Conservation (phyloP, 1,140 invertebrate species). For the Propsilocerus akamusi region DNA sequence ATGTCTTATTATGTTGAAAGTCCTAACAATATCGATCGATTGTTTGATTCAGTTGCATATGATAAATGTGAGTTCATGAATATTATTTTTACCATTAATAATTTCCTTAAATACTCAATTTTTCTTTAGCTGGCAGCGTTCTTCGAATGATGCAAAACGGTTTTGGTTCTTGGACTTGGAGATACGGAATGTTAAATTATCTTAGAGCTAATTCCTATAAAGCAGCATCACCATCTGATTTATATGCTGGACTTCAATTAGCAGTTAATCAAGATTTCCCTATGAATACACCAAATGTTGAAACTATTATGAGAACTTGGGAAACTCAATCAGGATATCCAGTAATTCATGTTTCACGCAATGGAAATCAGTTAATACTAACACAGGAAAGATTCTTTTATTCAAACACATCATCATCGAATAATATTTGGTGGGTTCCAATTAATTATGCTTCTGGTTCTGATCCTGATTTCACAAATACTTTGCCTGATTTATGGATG, state of each 20-base stretch:
- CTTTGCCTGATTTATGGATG: slow-evolving; percentile 20
- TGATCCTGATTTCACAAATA: slow-evolving; percentile 20
- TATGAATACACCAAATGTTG: not conserved
- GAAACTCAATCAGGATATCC: not conserved
- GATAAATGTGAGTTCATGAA: slow-evolving; percentile 21
- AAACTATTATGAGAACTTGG: not conserved
- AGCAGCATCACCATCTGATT: not conserved
- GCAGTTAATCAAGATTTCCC: not conserved
- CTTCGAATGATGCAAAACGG: slow-evolving; percentile 91
- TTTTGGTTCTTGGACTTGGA: slow-evolving; percentile 63
- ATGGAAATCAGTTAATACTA: not conserved
- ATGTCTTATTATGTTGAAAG: slow-evolving; percentile 41
- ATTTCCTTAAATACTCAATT: slow-evolving; percentile 8
- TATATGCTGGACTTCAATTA: not conserved
- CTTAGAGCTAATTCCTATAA: not conserved
- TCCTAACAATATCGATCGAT: slow-evolving; percentile 39
- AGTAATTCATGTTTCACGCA: not conserved
- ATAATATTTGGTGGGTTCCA: slow-evolving; percentile 21
- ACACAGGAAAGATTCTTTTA: not conserved
- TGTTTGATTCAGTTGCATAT: slow-evolving; percentile 57
- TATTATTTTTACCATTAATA: slow-evolving; percentile 5
- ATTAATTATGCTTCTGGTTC: slow-evolving; percentile 24
- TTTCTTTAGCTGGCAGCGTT: slow-evolving; percentile 33
- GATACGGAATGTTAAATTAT: slow-evolving; percentile 12
- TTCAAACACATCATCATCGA: not conserved